Conservation (phyloP, 2,113 vertebrate genomes). For the Sardina pilchardus region DNA sequence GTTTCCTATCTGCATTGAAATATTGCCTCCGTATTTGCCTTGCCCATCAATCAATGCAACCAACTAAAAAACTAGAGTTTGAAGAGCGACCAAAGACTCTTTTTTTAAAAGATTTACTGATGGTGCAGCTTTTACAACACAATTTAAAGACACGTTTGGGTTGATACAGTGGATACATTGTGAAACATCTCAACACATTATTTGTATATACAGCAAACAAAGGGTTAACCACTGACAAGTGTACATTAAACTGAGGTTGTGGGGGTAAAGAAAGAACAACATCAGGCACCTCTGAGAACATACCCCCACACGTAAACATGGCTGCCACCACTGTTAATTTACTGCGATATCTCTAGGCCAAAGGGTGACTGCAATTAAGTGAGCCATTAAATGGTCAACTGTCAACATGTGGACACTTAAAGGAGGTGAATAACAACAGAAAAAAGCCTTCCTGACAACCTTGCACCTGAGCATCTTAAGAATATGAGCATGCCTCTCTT, state of each 20-base stretch:
- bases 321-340: slow-evolving; percentile 63
- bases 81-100: background rate
- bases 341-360: slow-evolving; percentile 60
- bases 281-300: slow-evolving; percentile 20
- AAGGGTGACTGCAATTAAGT: slow-evolving; percentile 71
- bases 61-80: slow-evolving; percentile 15
- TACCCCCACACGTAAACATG: slow-evolving; percentile 42
- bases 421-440: slow-evolving; percentile 40
- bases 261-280: slow-evolving; percentile 3
- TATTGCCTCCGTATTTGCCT: slow-evolving; percentile 48
- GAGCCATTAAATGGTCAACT: slow-evolving; percentile 76
- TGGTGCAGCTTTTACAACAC: background rate
- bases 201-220: slow-evolving; percentile 19
- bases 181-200: background rate
- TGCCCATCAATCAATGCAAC: slow-evolving; percentile 54
- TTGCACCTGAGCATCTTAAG: slow-evolving; percentile 75
- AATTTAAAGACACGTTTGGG: background rate
- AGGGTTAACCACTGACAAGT: background rate
- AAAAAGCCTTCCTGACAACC: slow-evolving; percentile 65
- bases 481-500: slow-evolving; percentile 68
- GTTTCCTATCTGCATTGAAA: slow-evolving; percentile 54
- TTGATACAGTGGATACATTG: background rate
- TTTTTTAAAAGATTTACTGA: background rate
- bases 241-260: background rate
- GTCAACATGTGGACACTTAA: slow-evolving; percentile 75